A percentile compares a stretch with the other conserved stretches of the same genome.
These are phyloP conservation scores for Andrena trimmerana DNA, from an alignment of 2,888 invertebrate species.

Conservation along the genomic window DNA sequence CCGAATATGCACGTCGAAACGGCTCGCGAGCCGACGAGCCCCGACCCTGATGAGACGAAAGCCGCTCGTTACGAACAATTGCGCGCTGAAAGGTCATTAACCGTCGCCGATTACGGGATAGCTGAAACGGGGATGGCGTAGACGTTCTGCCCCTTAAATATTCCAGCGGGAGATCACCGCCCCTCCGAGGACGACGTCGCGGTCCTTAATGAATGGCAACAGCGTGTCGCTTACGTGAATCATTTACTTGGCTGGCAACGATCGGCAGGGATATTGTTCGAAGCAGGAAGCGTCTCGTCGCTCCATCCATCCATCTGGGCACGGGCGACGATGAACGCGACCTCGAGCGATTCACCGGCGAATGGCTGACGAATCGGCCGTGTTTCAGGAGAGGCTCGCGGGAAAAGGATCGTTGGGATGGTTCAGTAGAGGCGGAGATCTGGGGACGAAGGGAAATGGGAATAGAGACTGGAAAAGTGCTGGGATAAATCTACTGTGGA, in stretches of 20 bases:
- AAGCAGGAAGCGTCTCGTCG: slow-evolving; percentile 42
- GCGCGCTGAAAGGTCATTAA: slow-evolving; percentile 62
- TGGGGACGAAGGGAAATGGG: too few relatives aligned
- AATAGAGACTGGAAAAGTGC: too few relatives aligned
- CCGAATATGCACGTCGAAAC: slow-evolving; percentile 71
- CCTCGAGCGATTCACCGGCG: slow-evolving; percentile 49
- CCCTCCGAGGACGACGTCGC: not conserved
- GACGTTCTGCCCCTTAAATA: slow-evolving; percentile 37
- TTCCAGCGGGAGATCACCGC: slow-evolving; percentile 25
- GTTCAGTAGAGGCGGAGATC: not conserved
- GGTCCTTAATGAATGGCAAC: slow-evolving; percentile 31
- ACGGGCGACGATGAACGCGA: slow-evolving; percentile 16
- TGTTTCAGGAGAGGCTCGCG: not conserved
- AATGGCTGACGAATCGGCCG: slow-evolving; percentile 5
- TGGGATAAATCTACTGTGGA: too few relatives aligned
- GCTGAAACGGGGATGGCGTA: slow-evolving; percentile 12
- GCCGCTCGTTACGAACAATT: slow-evolving; percentile 57
- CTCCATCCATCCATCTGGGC: slow-evolving; percentile 22
- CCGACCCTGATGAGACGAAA: slow-evolving; percentile 66
- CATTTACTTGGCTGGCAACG: slow-evolving; percentile 25
- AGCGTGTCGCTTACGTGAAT: slow-evolving; percentile 38
- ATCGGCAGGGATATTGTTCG: slow-evolving; percentile 52
- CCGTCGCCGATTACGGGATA: slow-evolving; percentile 46
- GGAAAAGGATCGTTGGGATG: not conserved
- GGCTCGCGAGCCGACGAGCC: slow-evolving; percentile 57